phyloP scores from a whole-genome alignment of 2,113 vertebrate species.

The Brachypteracias leptosomus region DNA sequence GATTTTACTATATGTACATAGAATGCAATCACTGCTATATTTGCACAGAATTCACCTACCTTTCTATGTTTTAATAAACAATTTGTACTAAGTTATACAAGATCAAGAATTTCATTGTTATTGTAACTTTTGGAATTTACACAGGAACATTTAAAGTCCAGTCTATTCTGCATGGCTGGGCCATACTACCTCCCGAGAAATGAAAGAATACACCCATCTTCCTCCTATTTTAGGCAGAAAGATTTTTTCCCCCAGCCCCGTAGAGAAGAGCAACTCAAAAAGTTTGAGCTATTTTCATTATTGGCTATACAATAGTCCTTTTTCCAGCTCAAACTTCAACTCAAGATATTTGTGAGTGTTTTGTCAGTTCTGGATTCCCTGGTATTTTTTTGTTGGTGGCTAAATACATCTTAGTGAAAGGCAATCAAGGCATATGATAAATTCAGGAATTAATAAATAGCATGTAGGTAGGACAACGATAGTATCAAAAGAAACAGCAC shows the following conservation, averaged over 20 bases:
- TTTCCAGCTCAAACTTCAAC: not conserved
- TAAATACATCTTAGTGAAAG: not conserved
- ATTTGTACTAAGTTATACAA: not conserved
- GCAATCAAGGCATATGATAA: not conserved
- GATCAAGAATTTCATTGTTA: not conserved
- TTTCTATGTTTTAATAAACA: not conserved
- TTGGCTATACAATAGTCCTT: not conserved
- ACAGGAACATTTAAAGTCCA: not conserved
- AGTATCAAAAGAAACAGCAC: not conserved
- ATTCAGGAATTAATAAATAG: not conserved
- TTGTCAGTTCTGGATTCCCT: not conserved
- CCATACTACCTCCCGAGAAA: not conserved
- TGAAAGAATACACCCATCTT: not conserved
- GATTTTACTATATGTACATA: accelerated
- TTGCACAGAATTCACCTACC: not conserved
- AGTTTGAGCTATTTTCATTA: not conserved
- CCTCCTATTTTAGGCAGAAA: not conserved
- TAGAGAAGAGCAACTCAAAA: not conserved
- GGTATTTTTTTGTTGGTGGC: not conserved
- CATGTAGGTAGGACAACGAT: not conserved
- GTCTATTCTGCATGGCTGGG: not conserved
- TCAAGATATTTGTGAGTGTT: not conserved
- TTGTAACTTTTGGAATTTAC: not conserved
- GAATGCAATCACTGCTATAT: not conserved
- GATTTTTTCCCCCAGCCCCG: not conserved